Evolutionary conservation across 2,797 vertebrate genomes (phyloP).

Genomic region (Ficedula albicollis): DNA sequence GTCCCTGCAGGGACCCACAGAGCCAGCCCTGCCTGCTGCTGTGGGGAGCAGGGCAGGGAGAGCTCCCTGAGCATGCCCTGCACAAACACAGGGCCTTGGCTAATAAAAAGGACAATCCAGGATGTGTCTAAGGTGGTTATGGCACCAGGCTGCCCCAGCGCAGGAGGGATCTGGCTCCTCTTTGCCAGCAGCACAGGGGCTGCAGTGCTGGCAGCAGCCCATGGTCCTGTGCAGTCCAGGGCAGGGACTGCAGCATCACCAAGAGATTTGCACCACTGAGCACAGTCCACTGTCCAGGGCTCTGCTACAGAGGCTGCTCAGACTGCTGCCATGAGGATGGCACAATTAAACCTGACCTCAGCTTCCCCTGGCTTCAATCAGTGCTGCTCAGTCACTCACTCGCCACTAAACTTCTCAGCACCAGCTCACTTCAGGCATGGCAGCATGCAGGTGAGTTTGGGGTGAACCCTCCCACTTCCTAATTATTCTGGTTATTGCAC

Average conservation of each 20-base stretch:
- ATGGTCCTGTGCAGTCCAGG: not conserved
- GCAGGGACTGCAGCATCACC: not conserved
- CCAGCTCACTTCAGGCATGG: not conserved
- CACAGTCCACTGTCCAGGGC: not conserved
- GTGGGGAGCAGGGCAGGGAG: not conserved
- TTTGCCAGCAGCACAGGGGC: not conserved
- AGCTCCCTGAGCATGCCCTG: fast-evolving
- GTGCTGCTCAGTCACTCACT: not conserved
- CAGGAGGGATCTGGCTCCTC: not conserved
- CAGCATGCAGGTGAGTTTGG: not conserved
- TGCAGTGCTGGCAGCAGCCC: not conserved
- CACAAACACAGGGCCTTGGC: not conserved
- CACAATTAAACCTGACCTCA: not conserved
- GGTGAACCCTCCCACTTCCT: not conserved
- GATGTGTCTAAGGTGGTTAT: fast-evolving
- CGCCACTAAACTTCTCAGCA: not conserved
- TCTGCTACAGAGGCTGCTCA: not conserved
- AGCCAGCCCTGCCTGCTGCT: not conserved
- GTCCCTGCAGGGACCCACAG: not conserved
- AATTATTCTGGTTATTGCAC: not conserved
- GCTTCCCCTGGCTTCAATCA: not conserved
- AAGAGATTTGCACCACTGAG: not conserved
- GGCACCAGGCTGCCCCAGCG: not conserved
- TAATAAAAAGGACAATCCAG: not conserved
- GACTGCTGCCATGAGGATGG: not conserved